A percentile compares a stretch with the other conserved stretches of the same genome.
Conservation (phyloP, 2,113 vertebrate species). For the Gadus macrocephalus region DNA sequence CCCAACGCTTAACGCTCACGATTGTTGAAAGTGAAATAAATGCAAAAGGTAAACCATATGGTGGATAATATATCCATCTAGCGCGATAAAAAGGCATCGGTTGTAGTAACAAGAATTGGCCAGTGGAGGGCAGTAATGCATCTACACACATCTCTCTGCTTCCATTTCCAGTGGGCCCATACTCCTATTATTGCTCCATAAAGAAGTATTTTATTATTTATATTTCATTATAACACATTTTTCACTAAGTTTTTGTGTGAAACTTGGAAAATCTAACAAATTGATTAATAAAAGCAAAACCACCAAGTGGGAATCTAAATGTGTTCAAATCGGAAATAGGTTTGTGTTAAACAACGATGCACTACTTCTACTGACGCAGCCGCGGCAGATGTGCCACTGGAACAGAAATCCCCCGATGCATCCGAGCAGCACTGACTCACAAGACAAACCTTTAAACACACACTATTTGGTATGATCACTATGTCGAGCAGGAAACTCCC, state of each 20-base stretch:
- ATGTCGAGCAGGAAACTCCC: conserved; percentile 58
- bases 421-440: conserved; percentile 32
- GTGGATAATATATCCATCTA: too few species aligned
- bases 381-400: background rate
- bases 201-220: background rate
- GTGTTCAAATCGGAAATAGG: too few species aligned
- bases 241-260: too few species aligned
- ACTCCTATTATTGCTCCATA: background rate
- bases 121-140: conserved; percentile 68
- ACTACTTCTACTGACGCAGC: too few species aligned
- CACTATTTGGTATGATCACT: conserved; percentile 42
- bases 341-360: too few species aligned
- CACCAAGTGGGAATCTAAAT: too few species aligned
- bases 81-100: background rate
- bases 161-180: background rate
- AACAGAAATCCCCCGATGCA: conserved; percentile 16
- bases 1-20: too few species aligned
- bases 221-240: background rate
- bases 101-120: conserved; percentile 21
- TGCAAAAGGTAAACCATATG: conserved; percentile 29
- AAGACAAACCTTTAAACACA: conserved; percentile 20
- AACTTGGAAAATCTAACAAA: too few species aligned
- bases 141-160: conserved; percentile 25
- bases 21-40: too few species aligned
- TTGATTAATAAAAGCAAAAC: too few species aligned